Evolutionary conservation across 1,140 invertebrate genomes (phyloP).

Genomic region (Onthophagus taurus): DNA sequence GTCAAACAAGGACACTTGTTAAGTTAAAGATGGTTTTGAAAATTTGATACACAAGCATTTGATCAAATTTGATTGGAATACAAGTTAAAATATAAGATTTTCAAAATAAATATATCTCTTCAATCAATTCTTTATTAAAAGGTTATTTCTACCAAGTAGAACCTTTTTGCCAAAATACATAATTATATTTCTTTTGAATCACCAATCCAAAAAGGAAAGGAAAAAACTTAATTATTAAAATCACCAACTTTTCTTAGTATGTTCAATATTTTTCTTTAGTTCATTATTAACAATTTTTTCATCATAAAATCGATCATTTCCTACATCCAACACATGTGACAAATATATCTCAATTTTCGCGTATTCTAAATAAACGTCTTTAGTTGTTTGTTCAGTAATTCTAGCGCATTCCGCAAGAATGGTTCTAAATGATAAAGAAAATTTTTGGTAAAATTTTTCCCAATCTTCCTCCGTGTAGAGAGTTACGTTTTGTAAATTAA

Average conservation of each 20-base stretch:
- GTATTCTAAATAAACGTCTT: slow-evolving; percentile 26
- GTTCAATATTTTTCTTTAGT: slow-evolving; percentile 10
- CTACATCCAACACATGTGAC: slow-evolving; percentile 14
- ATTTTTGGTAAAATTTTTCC: slow-evolving; percentile 17
- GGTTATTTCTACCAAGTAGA: too few relatives aligned
- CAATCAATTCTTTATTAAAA: too few relatives aligned
- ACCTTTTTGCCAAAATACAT: too few relatives aligned
- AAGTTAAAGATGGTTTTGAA: too few relatives aligned
- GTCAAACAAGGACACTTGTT: too few relatives aligned
- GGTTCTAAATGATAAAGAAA: slow-evolving; percentile 23
- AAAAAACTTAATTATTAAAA: too few relatives aligned
- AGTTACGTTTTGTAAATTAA: slow-evolving; percentile 18
- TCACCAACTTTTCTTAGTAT: slow-evolving; percentile 11
- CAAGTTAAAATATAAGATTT: too few relatives aligned
- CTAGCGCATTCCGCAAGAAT: slow-evolving; percentile 25
- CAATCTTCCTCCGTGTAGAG: slow-evolving; percentile 19
- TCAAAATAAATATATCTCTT: too few relatives aligned
- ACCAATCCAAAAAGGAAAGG: too few relatives aligned
- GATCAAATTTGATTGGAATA: too few relatives aligned
- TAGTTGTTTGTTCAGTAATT: slow-evolving; percentile 25
- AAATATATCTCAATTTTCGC: slow-evolving; percentile 23
- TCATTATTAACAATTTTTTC: slow-evolving; percentile 11
- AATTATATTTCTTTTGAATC: too few relatives aligned
- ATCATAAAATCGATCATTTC: neutral
- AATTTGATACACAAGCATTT: too few relatives aligned